A percentile compares a stretch with the other conserved stretches of the same genome.
phyloP scores from a whole-genome alignment of 2,113 vertebrate species.

The Thinocorus orbignyianus region DNA sequence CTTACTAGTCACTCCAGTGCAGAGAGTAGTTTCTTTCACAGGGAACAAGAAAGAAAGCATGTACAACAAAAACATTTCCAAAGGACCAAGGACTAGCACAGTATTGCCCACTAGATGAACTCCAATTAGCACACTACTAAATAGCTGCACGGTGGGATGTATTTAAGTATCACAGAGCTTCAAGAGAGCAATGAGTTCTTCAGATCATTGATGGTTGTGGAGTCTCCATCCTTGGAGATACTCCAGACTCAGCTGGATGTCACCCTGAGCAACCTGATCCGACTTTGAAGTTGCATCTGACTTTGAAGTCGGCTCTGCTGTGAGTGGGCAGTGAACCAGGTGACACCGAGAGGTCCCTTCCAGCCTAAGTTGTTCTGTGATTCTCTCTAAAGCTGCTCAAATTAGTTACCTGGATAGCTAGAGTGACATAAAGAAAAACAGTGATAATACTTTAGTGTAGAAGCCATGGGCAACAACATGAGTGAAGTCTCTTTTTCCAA shows the following conservation, averaged over 20 bases:
- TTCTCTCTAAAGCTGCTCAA: neutral
- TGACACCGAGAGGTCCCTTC: neutral
- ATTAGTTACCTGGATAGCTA: neutral
- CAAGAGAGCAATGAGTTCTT: neutral
- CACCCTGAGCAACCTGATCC: conserved; percentile 38
- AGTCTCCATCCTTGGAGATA: neutral
- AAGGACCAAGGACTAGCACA: neutral
- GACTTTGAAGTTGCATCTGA: conserved; percentile 50
- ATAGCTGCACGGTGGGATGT: neutral
- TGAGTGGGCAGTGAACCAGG: neutral
- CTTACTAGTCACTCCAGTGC: neutral
- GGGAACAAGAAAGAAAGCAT: neutral
- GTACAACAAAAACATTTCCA: neutral
- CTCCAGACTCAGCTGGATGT: conserved; percentile 2
- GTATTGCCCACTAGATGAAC: neutral
- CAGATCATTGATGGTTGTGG: neutral
- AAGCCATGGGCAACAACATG: neutral
- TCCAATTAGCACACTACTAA: neutral
- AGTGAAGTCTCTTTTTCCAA: neutral
- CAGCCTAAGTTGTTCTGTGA: neutral
- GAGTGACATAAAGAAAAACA: neutral
- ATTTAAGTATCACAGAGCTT: neutral
- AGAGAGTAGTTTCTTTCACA: neutral
- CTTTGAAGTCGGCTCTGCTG: conserved; percentile 51
- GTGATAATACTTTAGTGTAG: neutral